Percentiles rank a stretch among this genome's conserved stretches.
These are phyloP conservation scores for Leucophenga maculata DNA, from an alignment of 2,888 invertebrate genomes.

Conservation along the genomic window DNA sequence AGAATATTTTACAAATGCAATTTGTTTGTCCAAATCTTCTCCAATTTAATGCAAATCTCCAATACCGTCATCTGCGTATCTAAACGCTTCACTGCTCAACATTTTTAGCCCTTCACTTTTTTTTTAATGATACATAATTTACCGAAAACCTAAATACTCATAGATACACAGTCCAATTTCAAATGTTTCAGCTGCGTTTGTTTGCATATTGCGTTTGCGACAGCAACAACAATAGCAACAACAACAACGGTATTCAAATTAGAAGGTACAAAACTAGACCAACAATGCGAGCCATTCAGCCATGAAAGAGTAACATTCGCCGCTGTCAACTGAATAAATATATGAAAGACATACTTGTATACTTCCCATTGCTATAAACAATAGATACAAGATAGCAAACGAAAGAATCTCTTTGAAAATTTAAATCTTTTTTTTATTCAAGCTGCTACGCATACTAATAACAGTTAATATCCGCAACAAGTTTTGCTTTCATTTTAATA, in stretches of 20 bases:
- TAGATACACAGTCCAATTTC: background rate
- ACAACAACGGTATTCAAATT: background rate
- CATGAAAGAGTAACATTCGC: background rate
- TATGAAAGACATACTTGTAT: too few relatives aligned
- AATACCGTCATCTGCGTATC: background rate
- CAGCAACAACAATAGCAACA: too few relatives aligned
- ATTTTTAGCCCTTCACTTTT: slow-evolving; percentile 9
- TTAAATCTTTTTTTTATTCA: background rate
- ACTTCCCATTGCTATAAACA: too few relatives aligned
- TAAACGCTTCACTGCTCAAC: slow-evolving; percentile 10
- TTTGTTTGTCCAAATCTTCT: background rate
- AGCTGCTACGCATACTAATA: background rate
- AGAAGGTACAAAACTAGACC: slow-evolving; percentile 7
- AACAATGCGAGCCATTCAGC: background rate
- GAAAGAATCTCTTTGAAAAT: background rate
- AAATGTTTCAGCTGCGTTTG: slow-evolving; percentile 5
- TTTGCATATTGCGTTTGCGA: background rate
- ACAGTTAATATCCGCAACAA: background rate
- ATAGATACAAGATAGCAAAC: background rate
- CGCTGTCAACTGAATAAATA: background rate
- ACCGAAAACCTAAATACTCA: too few relatives aligned
- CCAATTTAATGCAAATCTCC: background rate
- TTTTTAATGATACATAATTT: slow-evolving; percentile 4
- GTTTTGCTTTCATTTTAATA: background rate
- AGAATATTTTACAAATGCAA: background rate